These are phyloP conservation scores for Sinella curviseta DNA, from an alignment of 1,140 invertebrate genomes.

Conservation along the genomic window DNA sequence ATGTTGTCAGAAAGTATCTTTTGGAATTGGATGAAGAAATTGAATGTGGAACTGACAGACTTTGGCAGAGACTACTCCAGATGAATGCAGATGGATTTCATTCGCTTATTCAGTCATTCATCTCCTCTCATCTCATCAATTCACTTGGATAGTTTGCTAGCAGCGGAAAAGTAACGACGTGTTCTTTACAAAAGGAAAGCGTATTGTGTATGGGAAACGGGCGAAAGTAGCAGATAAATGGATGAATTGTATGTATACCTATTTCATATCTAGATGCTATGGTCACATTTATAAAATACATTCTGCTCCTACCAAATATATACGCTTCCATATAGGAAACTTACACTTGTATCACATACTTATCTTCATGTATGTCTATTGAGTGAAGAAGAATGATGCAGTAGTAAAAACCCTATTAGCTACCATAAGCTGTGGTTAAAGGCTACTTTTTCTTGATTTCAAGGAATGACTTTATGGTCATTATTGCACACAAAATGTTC, in stretches of 20 bases:
- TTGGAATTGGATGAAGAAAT: not conserved
- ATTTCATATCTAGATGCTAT: too few species aligned
- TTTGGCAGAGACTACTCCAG: not conserved
- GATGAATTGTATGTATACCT: not conserved
- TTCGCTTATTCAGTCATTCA: not conserved
- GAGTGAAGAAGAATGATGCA: not conserved
- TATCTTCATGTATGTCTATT: too few species aligned
- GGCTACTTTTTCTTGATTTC: slow-evolving; percentile 10
- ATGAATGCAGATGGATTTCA: not conserved
- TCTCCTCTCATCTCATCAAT: not conserved
- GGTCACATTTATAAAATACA: too few species aligned
- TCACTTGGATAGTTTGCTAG: not conserved
- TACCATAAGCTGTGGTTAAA: not conserved
- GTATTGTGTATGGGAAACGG: not conserved
- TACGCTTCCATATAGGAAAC: too few species aligned
- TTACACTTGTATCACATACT: too few species aligned
- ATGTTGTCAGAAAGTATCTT: not conserved
- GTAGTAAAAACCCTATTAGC: not conserved
- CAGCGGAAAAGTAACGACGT: not conserved
- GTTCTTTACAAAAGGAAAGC: not conserved
- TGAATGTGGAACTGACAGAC: not conserved
- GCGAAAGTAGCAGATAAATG: not conserved
- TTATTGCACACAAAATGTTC: not conserved
- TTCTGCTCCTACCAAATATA: too few species aligned
- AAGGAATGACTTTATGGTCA: not conserved